Conservation (phyloP, 2,113 vertebrate genomes). For the Sitta europaea region DNA sequence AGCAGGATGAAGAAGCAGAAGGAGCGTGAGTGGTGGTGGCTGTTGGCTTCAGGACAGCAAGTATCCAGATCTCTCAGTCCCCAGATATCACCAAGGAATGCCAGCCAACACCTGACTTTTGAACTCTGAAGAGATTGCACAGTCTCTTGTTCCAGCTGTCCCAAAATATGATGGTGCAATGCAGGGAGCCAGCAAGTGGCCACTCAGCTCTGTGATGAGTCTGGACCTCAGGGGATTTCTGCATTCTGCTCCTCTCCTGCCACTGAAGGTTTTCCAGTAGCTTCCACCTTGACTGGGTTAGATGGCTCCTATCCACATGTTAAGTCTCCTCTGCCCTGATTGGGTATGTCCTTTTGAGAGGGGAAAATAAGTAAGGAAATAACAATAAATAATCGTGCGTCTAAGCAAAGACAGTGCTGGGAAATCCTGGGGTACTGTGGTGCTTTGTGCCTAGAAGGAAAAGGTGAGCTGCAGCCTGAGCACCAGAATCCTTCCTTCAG, state of each 20-base stretch:
- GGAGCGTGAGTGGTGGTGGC: neutral
- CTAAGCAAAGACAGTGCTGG: neutral
- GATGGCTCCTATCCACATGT: neutral
- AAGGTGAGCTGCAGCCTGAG: neutral
- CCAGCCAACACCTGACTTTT: neutral
- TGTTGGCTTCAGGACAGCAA: neutral
- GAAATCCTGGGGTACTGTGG: neutral
- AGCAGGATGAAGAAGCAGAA: neutral
- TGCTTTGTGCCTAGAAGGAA: neutral
- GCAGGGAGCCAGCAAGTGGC: neutral
- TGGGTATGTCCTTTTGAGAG: constrained; percentile 13
- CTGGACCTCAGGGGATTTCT: neutral
- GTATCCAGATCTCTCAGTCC: neutral
- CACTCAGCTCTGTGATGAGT: neutral
- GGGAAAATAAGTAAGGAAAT: neutral
- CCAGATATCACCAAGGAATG: neutral
- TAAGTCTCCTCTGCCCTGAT: constrained; percentile 18
- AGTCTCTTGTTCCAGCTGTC: neutral
- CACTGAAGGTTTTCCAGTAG: neutral
- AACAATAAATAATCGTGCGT: neutral
- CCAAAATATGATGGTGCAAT: neutral
- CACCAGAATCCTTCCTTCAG: neutral
- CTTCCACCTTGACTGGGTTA: neutral
- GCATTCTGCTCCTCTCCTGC: neutral
- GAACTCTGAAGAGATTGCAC: neutral